Evolutionary conservation across 2,113 vertebrate genomes (phyloP), one percentile per base, ranked within the genome.

Genomic region (Corythornis madagascariensis): DNA sequence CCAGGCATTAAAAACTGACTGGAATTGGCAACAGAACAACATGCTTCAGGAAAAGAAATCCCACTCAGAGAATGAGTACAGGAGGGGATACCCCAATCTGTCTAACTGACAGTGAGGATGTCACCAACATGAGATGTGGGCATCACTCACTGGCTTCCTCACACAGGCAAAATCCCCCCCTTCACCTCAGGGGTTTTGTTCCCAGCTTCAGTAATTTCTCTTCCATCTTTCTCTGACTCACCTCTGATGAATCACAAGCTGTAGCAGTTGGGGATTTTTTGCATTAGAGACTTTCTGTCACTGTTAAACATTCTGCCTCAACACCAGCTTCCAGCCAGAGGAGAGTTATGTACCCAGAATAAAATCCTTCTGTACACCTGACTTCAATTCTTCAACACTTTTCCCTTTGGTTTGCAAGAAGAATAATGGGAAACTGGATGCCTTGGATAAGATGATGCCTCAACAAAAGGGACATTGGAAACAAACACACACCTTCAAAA

Each of bases 401-500:
- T 45, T 31, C 64, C 63, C 35, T 79, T 26, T 48, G 20, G 5
- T 26, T 59, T 71, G 40, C 25, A 74, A 69, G 25, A 53, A 25
- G 14, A 9, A 24, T 31, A 50, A 53, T 0, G 2, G 48, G 15
- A 66, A 55, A 47, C 7, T 12, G 5, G 33, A 7, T 5, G 12
- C 35, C 50, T 21, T 43, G n/a, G 17, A 13, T 47, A 70, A 66
- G 14, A 48, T 2, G 31, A 59, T 6, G 14, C 48, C 26, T 82
- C 33, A 13, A 29, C 24, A 45, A 61, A 61, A 22, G 52, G 8
- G 3, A 48, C 63, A 28, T 35, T 31, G 40, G 65, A 86, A 78
- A 74, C 21, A n/a, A 79, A 24, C 24, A 89, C 61, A 20, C 47
- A 94, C 92, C 79, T 96, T 91, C 22, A 38, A 76, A 81, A 56